These are phyloP conservation scores for Caenorhabditis sp. DNA, from an alignment of 2,888 invertebrate genomes.

Conservation along the genomic window DNA sequence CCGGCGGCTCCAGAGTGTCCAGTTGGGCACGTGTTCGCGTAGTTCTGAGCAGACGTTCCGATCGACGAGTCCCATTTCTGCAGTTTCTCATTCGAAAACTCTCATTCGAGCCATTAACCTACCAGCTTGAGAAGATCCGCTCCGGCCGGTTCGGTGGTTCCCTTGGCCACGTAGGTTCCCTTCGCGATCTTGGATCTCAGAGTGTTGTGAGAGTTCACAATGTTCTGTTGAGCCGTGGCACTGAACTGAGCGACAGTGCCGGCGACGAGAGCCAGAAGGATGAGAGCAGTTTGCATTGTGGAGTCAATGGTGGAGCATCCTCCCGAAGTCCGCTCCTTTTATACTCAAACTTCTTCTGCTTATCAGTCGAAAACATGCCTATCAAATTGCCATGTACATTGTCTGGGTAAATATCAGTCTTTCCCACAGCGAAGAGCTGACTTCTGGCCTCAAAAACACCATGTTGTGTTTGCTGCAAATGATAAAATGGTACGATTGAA, in stretches of 20 bases:
- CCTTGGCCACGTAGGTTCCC: slow-evolving; percentile 30
- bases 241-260: background rate
- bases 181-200: background rate
- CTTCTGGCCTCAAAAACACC: no score
- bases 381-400: no score
- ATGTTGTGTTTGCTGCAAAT: no score
- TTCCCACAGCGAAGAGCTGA: no score
- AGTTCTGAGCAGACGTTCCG: slow-evolving; percentile 32
- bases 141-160: slow-evolving; percentile 18
- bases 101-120: no score
- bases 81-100: background rate
- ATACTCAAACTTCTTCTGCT: background rate
- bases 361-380: background rate
- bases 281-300: background rate
- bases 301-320: background rate
- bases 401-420: no score
- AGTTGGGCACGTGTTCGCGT: slow-evolving; percentile 37
- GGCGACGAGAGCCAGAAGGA: background rate
- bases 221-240: background rate
- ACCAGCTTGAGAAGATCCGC: slow-evolving; percentile 41
- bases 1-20: slow-evolving; percentile 34
- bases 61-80: slow-evolving; percentile 43
- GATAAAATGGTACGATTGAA: no score
- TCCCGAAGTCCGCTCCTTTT: background rate
- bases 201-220: background rate